A percentile compares a stretch with the other conserved stretches of the same genome.
Evolutionary conservation across 2,113 vertebrate genomes (phyloP).

Genomic region (Lutjanus erythropterus): DNA sequence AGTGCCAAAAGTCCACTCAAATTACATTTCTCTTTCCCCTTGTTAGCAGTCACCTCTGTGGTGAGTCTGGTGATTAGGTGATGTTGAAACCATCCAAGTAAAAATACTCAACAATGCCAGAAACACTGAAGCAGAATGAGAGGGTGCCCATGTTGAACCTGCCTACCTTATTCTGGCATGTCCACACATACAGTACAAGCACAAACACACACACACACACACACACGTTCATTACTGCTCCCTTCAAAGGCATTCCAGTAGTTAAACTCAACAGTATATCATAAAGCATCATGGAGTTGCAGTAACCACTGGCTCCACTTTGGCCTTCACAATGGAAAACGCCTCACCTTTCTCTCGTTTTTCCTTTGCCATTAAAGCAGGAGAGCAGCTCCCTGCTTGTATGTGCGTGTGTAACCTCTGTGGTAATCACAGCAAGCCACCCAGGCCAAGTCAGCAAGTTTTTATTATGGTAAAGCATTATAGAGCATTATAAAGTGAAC

Average conservation of each 20-base stretch:
- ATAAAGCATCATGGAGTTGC: conserved; percentile 55
- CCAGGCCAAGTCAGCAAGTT: conserved; percentile 38
- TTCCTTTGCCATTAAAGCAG: conserved; percentile 22
- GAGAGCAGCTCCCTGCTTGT: not conserved
- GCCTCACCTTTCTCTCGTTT: conserved; percentile 13
- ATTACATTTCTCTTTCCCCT: not conserved
- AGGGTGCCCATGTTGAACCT: not conserved
- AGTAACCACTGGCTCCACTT: conserved; percentile 47
- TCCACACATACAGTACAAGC: conserved; percentile 17
- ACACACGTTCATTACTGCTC: conserved; percentile 44
- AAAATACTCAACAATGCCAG: conserved; percentile 7
- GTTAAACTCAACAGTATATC: conserved; percentile 56
- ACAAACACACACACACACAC: conserved; percentile 15
- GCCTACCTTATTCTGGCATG: conserved; percentile 3
- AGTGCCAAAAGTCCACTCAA: not conserved
- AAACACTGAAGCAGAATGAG: not conserved
- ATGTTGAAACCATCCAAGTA: not conserved
- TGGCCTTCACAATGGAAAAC: conserved; percentile 45
- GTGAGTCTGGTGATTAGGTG: not conserved
- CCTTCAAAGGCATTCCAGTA: conserved; percentile 74
- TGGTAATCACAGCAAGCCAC: not conserved
- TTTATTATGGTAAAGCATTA: conserved; percentile 18
- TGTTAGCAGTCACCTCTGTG: not conserved
- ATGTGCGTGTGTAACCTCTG: not conserved
- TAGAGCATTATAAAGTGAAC: conserved; percentile 16